Evolutionary conservation across 2,797 vertebrate species (phyloP).

Genomic region (Poecile montanus): DNA sequence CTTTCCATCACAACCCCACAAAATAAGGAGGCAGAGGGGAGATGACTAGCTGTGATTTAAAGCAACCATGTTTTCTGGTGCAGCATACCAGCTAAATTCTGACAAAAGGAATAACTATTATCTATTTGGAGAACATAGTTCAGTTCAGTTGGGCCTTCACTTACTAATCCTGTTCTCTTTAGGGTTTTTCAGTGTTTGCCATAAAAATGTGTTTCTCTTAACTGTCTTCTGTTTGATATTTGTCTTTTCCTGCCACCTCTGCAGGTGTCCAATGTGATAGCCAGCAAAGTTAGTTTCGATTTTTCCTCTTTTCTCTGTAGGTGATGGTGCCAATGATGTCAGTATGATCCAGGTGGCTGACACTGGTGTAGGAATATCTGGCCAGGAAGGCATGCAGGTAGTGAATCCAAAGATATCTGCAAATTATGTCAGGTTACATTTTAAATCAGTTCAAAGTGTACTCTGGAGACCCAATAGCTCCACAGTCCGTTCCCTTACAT

Average conservation of each 20-base stretch:
- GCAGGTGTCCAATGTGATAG: not conserved
- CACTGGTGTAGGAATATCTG: constrained; percentile 90
- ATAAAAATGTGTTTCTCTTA: not conserved
- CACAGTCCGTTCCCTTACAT: not conserved
- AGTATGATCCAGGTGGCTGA: constrained; percentile 97
- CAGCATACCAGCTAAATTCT: not conserved
- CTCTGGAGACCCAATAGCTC: not conserved
- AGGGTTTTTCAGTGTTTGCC: not conserved
- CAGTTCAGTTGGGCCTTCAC: not conserved
- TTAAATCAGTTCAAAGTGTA: not conserved
- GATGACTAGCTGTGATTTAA: not conserved
- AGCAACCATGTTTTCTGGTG: not conserved
- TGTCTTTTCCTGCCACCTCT: not conserved
- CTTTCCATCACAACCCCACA: not conserved
- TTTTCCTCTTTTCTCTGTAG: constrained; percentile 66
- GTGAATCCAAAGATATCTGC: not conserved
- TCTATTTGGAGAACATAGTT: not conserved
- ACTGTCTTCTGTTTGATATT: not conserved
- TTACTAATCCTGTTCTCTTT: not conserved
- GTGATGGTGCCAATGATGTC: constrained; percentile 97
- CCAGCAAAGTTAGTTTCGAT: not conserved
- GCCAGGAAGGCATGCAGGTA: constrained; percentile 99
- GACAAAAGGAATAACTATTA: not conserved
- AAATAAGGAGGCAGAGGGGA: not conserved
- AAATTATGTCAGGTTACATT: not conserved